Conservation (phyloP, 2,797 vertebrate genomes). For the Lutra lutra region DNA sequence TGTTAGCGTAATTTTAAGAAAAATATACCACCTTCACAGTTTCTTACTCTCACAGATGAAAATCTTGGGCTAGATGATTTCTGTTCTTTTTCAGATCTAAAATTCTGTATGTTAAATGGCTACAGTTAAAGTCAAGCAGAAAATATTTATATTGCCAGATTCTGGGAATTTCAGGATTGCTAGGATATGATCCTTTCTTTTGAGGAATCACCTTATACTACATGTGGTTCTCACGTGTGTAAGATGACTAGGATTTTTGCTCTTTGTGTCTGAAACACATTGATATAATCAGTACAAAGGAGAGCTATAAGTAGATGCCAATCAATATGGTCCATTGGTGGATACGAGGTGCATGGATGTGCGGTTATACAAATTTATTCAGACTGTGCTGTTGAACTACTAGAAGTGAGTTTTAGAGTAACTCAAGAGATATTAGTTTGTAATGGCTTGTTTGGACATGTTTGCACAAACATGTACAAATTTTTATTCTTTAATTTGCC, state of each 20-base stretch:
- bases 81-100: neutral
- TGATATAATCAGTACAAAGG: neutral
- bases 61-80: neutral
- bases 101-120: neutral
- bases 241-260: constrained; percentile 10
- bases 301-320: neutral
- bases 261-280: constrained; percentile 52
- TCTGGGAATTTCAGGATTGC: neutral
- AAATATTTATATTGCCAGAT: neutral
- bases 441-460: neutral
- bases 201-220: neutral
- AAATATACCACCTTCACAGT: neutral
- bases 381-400: neutral
- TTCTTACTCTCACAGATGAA: constrained; percentile 7
- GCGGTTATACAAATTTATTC: neutral
- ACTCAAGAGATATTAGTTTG: neutral
- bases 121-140: neutral
- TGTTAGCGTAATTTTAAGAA: neutral
- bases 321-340: neutral
- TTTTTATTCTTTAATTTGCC: neutral
- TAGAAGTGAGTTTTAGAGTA: neutral
- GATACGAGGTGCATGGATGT: neutral
- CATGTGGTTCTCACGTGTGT: neutral
- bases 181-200: neutral
- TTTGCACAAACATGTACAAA: neutral